These are phyloP conservation scores for Tipula confusa DNA, from an alignment of 2,888 invertebrate genomes.

Conservation along the genomic window DNA sequence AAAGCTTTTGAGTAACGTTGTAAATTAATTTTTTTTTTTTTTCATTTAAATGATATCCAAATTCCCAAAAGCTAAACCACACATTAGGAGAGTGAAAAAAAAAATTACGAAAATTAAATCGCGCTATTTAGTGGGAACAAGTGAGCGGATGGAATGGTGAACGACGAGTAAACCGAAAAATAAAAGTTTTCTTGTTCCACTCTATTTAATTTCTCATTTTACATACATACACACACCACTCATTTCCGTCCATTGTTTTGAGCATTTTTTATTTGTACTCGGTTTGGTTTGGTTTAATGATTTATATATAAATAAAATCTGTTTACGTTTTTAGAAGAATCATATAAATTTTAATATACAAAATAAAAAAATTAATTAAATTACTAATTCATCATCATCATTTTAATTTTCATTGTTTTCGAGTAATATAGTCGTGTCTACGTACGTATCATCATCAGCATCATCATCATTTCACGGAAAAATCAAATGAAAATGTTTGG, in stretches of 20 bases:
- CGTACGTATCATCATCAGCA: not conserved
- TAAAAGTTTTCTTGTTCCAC: not conserved
- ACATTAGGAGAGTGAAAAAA: not conserved
- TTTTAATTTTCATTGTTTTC: not conserved
- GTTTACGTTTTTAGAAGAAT: not conserved
- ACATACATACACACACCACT: no score
- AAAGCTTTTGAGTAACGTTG: not conserved
- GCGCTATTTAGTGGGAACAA: no score
- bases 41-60: not conserved
- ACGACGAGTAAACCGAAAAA: not conserved
- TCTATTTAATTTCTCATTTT: not conserved
- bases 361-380: slow-evolving; percentile 8
- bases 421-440: not conserved
- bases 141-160: not conserved
- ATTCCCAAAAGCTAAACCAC: not conserved
- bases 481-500: not conserved
- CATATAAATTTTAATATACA: not conserved
- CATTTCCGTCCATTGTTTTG: not conserved
- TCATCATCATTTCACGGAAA: not conserved
- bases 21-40: not conserved
- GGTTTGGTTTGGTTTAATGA: not conserved
- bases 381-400: not conserved
- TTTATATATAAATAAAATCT: slow-evolving; percentile 5
- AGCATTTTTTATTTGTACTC: not conserved
- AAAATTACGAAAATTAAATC: no score